Percentiles rank a stretch among this genome's conserved stretches.
These are phyloP conservation scores for Hoplostethus atlanticus DNA, from an alignment of 2,797 vertebrate species.

Conservation along the genomic window DNA sequence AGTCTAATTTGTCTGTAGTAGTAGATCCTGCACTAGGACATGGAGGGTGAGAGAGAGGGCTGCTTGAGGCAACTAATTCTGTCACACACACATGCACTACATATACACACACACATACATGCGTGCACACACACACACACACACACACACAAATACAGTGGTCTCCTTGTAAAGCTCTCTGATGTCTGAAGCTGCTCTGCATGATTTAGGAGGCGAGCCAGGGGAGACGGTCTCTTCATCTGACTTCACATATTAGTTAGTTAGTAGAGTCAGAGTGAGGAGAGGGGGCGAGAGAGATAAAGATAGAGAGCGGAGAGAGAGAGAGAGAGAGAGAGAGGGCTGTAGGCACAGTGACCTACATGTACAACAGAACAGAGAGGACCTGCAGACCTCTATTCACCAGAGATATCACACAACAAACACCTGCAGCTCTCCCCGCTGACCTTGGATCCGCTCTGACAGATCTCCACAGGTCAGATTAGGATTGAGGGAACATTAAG, in stretches of 20 bases:
- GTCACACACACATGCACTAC: not conserved
- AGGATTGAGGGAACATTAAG: constrained; percentile 18
- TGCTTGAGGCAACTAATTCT: not conserved
- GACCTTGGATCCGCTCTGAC: constrained; percentile 55
- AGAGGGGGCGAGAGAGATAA: constrained; percentile 38
- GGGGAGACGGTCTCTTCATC: constrained; percentile 66
- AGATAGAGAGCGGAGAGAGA: constrained; percentile 37
- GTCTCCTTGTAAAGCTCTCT: constrained; percentile 60
- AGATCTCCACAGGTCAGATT: constrained; percentile 33
- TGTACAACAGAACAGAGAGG: constrained; percentile 30
- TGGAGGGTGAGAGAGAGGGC: not conserved
- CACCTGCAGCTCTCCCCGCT: constrained; percentile 55
- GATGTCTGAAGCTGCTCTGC: constrained; percentile 73
- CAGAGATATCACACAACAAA: constrained; percentile 32
- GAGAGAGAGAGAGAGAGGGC: constrained; percentile 27
- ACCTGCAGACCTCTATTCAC: constrained; percentile 34
- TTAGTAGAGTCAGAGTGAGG: constrained; percentile 52
- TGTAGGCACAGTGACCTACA: constrained; percentile 80
- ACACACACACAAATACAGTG: constrained; percentile 14
- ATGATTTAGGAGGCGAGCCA: constrained; percentile 71
- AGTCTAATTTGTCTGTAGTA: constrained; percentile 25
- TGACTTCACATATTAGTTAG: constrained; percentile 72
- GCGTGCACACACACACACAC: constrained; percentile 6
- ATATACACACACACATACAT: not conserved
- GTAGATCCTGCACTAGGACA: constrained; percentile 7